These are phyloP conservation scores for Nemoura dubitans DNA, from an alignment of 2,888 invertebrate genomes.

Conservation along the genomic window DNA sequence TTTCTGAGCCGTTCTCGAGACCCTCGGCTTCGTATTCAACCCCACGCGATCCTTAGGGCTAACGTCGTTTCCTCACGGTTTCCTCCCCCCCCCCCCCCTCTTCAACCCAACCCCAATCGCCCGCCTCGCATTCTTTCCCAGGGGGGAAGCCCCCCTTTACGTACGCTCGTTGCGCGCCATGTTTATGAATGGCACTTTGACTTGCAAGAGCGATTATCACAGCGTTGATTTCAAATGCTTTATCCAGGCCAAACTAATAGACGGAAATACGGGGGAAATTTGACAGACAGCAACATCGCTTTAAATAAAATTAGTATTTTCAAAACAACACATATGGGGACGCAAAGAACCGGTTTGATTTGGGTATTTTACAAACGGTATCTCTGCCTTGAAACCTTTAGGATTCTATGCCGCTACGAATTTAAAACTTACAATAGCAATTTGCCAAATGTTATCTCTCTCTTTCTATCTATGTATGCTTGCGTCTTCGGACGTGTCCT, in stretches of 20 bases:
- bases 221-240: not conserved
- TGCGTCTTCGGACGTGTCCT: not conserved
- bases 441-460: not conserved
- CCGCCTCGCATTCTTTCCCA: not conserved
- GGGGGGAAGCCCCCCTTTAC: not conserved
- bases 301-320: too few relatives aligned
- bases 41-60: conserved; percentile 40
- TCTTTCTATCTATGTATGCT: not conserved
- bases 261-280: too few relatives aligned
- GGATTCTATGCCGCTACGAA: too few relatives aligned
- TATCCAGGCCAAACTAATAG: too few relatives aligned
- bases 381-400: too few relatives aligned
- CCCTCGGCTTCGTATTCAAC: conserved; percentile 34
- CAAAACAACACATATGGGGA: too few relatives aligned
- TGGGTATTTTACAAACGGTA: too few relatives aligned
- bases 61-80: conserved; percentile 45
- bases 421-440: not conserved
- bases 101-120: not conserved
- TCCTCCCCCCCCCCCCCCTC: conserved; percentile 3
- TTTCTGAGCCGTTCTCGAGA: not conserved
- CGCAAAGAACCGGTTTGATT: too few relatives aligned
- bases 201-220: not conserved
- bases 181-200: not conserved
- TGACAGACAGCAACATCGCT: too few relatives aligned
- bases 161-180: not conserved